Percentiles rank a stretch among this genome's conserved stretches.
phyloP scores from a whole-genome alignment of 37 sponge, comb jelly and placozoan species.

The Ianthella basta region DNA sequence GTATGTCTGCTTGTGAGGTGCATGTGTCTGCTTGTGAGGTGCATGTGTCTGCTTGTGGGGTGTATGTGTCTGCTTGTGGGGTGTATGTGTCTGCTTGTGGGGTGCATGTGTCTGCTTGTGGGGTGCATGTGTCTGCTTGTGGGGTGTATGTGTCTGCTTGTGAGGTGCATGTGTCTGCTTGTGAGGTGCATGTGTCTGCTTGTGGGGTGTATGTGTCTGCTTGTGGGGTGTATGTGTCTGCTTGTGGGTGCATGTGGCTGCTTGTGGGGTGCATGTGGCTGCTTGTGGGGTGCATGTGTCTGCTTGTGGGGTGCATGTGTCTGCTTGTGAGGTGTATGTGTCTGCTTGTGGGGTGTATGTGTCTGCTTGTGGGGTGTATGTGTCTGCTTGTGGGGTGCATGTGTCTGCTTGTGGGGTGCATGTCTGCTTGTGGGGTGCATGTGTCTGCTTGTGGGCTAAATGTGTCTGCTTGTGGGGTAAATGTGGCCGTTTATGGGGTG shows the following conservation, averaged over 20 bases:
- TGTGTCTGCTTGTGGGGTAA: neutral
- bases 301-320: neutral
- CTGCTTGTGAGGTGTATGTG: neutral
- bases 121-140: neutral
- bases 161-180: neutral
- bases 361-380: constrained; percentile 5
- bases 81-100: neutral
- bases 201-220: neutral
- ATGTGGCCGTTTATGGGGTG: neutral
- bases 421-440: too few species aligned
- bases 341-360: neutral
- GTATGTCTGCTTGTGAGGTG: neutral
- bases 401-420: neutral
- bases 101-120: neutral
- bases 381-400: neutral
- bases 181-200: neutral
- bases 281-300: neutral
- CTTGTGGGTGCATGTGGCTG: neutral
- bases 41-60: neutral
- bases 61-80: neutral
- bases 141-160: too few species aligned
- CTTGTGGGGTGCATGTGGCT: neutral
- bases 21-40: neutral
- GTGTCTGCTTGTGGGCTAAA: too few species aligned
- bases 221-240: neutral